Evolutionary conservation across 2,797 vertebrate species (phyloP).

Genomic region (Chrysocyon brachyurus): DNA sequence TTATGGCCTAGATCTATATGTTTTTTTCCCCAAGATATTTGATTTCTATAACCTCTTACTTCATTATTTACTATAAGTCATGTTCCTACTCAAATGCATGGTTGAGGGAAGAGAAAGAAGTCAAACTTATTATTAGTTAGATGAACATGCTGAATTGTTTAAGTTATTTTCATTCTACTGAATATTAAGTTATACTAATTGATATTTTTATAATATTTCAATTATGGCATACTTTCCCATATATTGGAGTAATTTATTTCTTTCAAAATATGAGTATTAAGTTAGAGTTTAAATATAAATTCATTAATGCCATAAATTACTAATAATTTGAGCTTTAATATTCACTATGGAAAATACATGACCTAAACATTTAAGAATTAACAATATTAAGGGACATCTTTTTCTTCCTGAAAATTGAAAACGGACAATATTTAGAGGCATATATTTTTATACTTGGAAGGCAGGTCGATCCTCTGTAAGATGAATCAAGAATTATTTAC

Average conservation of each 20-base stretch:
- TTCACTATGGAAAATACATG: neutral
- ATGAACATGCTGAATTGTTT: neutral
- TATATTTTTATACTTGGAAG: neutral
- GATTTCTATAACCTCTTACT: neutral
- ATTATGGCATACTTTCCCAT: neutral
- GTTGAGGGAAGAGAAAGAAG: neutral
- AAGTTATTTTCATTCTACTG: neutral
- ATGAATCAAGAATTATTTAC: neutral
- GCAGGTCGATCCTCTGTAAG: neutral
- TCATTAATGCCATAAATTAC: neutral
- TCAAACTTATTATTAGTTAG: neutral
- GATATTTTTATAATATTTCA: neutral
- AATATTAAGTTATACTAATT: neutral
- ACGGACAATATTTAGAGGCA: neutral
- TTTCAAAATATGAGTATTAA: neutral
- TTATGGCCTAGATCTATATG: neutral
- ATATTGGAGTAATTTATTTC: neutral
- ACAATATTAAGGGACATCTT: neutral
- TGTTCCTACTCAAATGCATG: neutral
- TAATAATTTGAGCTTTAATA: neutral
- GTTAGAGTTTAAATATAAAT: neutral
- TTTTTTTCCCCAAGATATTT: neutral
- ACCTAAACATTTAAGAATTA: slow-evolving; percentile 22
- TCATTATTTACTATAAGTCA: neutral
- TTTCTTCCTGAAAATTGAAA: neutral